Evolutionary conservation across 1,140 invertebrate genomes (phyloP).

Genomic region (Cherax quadricarinatus): DNA sequence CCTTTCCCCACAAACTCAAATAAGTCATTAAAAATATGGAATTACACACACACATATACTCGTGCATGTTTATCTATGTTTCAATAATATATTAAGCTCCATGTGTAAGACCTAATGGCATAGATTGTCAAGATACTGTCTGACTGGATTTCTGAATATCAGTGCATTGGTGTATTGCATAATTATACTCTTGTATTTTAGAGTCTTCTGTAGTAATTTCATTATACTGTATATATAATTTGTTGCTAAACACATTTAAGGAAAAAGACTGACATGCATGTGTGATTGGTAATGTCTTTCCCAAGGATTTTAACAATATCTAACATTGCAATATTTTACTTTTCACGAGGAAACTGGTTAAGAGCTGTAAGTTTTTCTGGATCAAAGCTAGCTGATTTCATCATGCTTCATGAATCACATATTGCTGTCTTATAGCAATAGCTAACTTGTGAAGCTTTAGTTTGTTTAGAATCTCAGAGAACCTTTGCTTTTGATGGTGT

Average conservation of each 20-base stretch:
- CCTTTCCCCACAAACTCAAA: too few relatives aligned
- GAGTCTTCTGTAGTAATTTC: not conserved
- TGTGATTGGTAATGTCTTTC: slow-evolving; percentile 22
- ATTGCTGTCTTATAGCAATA: slow-evolving; percentile 39
- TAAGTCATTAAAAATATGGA: too few relatives aligned
- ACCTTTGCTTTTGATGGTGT: slow-evolving; percentile 43
- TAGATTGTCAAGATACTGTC: not conserved
- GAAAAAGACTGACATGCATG: slow-evolving; percentile 16
- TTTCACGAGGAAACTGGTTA: slow-evolving; percentile 68
- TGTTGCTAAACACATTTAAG: not conserved
- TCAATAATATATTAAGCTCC: not conserved
- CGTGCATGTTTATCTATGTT: not conserved
- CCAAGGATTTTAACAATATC: slow-evolving; percentile 8
- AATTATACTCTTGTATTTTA: not conserved
- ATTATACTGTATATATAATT: not conserved
- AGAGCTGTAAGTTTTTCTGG: slow-evolving; percentile 64
- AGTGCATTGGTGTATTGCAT: slow-evolving; percentile 3
- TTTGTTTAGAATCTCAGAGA: slow-evolving; percentile 12
- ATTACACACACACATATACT: not conserved
- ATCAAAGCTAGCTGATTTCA: slow-evolving; percentile 8
- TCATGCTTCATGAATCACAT: slow-evolving; percentile 40
- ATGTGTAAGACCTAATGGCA: not conserved
- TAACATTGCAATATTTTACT: slow-evolving; percentile 51
- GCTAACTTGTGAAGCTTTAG: slow-evolving; percentile 36
- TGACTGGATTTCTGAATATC: not conserved